Conservation (phyloP, 2,113 vertebrate genomes). For the Raphicerus campestris region DNA sequence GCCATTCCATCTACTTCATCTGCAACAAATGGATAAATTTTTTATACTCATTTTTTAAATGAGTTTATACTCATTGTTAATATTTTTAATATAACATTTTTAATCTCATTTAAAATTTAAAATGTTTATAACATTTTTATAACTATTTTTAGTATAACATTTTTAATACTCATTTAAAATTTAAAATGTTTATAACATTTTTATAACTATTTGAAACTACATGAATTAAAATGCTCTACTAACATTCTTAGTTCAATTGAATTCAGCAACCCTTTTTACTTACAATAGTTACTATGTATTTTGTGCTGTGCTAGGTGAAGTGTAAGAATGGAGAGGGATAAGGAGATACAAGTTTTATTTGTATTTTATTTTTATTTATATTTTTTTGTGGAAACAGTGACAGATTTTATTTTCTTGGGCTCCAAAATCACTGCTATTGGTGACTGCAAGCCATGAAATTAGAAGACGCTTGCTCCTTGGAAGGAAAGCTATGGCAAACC, state of each 20-base stretch:
- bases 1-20: background rate
- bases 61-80: no score
- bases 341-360: background rate
- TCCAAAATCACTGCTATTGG: background rate
- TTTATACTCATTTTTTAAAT: background rate
- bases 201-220: background rate
- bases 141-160: no score
- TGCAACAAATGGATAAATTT: background rate
- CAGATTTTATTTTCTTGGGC: background rate
- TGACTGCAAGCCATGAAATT: background rate
- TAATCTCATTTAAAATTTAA: no score
- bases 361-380: background rate
- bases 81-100: no score
- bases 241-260: conserved; percentile 6
- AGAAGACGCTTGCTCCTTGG: background rate
- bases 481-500: background rate
- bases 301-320: background rate
- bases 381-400: background rate
- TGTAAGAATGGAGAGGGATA: background rate
- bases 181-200: no score
- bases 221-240: background rate
- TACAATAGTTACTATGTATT: background rate
- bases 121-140: background rate
- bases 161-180: no score
- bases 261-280: background rate